Percentiles rank a stretch among this genome's conserved stretches.
phyloP scores from a whole-genome alignment of 2,113 vertebrate genomes.

The Tetrao urogallus region DNA sequence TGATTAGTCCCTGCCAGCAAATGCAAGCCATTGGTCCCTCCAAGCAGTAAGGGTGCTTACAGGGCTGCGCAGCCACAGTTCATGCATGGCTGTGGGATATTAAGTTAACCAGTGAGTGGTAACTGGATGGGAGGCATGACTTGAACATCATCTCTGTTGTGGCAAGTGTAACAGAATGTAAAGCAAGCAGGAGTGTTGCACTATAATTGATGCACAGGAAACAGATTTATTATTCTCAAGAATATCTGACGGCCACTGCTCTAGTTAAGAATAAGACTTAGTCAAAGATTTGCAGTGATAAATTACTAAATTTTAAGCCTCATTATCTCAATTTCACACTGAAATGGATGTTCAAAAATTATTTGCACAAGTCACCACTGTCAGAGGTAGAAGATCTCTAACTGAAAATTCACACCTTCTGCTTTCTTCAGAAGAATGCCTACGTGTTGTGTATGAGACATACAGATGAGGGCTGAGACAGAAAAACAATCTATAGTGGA shows the following conservation, averaged over 20 bases:
- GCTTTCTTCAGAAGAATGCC: not conserved
- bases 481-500: not conserved
- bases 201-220: not conserved
- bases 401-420: not conserved
- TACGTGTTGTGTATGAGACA: not conserved
- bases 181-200: not conserved
- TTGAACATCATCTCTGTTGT: not conserved
- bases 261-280: not conserved
- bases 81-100: not conserved
- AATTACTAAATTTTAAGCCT: not conserved
- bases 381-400: not conserved
- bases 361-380: not conserved
- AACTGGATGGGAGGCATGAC: not conserved
- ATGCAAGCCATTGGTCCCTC: not conserved
- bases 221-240: not conserved
- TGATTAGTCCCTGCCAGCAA: not conserved
- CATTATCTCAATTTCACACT: conserved; percentile 1
- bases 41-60: not conserved
- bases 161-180: not conserved
- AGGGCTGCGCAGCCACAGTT: not conserved
- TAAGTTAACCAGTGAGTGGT: not conserved
- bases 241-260: not conserved
- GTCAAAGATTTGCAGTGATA: not conserved
- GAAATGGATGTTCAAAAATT: conserved; percentile 42
- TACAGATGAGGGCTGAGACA: not conserved